A percentile compares a stretch with the other conserved stretches of the same genome.
These are phyloP conservation scores for Pseudomyrmex pallidus DNA, from an alignment of 1,140 invertebrate genomes.

Conservation along the genomic window DNA sequence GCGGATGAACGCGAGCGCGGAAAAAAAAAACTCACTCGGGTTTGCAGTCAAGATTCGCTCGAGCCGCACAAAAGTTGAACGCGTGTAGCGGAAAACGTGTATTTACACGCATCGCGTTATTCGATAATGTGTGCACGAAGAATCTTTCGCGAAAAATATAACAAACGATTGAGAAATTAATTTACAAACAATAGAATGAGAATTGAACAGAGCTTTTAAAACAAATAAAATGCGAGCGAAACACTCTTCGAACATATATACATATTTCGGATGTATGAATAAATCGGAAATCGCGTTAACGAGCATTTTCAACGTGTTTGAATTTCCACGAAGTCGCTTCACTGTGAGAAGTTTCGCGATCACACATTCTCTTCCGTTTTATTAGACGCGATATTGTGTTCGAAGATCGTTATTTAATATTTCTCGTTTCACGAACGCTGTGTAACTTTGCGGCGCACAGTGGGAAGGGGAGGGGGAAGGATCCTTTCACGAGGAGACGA, in stretches of 20 bases:
- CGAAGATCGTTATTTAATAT: conserved; percentile 56
- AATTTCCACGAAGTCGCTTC: conserved; percentile 8
- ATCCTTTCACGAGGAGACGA: conserved; percentile 38
- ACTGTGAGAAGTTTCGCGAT: background rate
- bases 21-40: no score
- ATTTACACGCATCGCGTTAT: background rate
- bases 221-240: background rate
- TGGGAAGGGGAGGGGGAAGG: background rate
- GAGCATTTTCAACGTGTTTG: background rate
- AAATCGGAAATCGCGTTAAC: background rate
- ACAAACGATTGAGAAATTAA: background rate
- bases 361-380: conserved; percentile 21
- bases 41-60: background rate
- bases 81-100: background rate
- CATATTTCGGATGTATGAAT: no score
- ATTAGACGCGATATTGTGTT: conserved; percentile 19
- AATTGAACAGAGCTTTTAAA: background rate
- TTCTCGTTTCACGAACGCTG: conserved; percentile 5
- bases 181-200: background rate
- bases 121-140: background rate
- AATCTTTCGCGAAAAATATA: background rate
- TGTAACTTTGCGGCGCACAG: background rate
- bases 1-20: background rate
- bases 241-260: no score
- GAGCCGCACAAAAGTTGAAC: background rate